Conservation (phyloP, 2,113 vertebrate genomes). For the Pelecanus crispus region DNA sequence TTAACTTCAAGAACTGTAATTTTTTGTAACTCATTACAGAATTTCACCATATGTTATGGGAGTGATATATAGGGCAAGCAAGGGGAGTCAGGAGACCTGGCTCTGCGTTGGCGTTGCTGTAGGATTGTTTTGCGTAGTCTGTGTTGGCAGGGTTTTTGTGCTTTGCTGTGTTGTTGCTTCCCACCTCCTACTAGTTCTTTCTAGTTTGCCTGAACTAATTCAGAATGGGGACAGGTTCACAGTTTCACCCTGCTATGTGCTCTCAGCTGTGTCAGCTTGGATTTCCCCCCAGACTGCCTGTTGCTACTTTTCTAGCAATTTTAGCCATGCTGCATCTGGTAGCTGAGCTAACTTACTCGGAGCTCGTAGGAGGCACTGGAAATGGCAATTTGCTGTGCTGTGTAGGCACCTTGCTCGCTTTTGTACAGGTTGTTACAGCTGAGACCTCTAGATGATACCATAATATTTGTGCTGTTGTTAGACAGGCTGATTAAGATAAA, state of each 20-base stretch:
- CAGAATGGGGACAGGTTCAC: background rate
- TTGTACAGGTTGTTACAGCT: background rate
- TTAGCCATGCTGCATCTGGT: background rate
- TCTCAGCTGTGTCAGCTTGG: background rate
- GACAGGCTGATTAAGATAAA: background rate
- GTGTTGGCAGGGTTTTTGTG: background rate
- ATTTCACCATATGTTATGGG: too few relatives aligned
- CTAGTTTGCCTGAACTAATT: background rate
- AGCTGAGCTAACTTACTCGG: background rate
- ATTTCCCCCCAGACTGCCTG: background rate
- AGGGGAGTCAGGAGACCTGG: background rate
- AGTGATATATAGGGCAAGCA: background rate
- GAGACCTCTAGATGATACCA: background rate
- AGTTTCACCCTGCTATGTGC: background rate
- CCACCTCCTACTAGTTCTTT: background rate
- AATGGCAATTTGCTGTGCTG: background rate
- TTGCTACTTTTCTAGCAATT: background rate
- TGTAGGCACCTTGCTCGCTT: background rate
- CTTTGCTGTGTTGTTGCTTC: background rate
- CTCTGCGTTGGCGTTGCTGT: background rate
- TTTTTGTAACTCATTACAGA: background rate
- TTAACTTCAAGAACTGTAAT: background rate
- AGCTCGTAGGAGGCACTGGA: background rate
- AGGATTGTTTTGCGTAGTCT: background rate
- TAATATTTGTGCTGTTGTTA: background rate